Base-by-base conservation (phyloP, 2,797 vertebrate species). In the Phrynocephalus vlangalii region DNA sequence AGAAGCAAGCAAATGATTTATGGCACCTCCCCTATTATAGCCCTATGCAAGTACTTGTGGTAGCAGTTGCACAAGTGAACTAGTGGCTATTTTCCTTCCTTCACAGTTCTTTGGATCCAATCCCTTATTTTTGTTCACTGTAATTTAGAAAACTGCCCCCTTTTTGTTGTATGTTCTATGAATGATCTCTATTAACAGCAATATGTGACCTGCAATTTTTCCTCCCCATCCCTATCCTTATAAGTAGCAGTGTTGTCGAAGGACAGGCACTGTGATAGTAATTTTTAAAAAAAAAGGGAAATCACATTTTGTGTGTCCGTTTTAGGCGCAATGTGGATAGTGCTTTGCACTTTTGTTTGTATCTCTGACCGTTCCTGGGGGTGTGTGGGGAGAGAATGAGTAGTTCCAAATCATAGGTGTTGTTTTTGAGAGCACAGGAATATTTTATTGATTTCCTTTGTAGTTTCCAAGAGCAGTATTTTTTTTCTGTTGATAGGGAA, bases 401-500 rank as follows among this genome's bases (percentile, higher is more conserved):
- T 91, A 92, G 90, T 88, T 81, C 94, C 91, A 95, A 92, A 96
- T 83, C 91, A 85, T 87, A 89, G 94, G n/a, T 91, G 92, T 0
- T 26, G 8, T 90, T 90, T 93, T 92, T 92, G 79, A 93, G 63
- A 70, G 80, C 94, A 88, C 94, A 95, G 90, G 90, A 92, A 85
- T 94, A 79, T 89, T 84, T 68, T 81, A 92, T 95, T 92, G 93
- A 93, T 96, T 95, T 93, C 94, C 92, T 94, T 93, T 94, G 93
- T 94, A 76, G 71, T 88, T 92, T 94, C 90, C 91, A 91, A 48
- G 92, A 95, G 93, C 95, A 95, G 95, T 88, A 89, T 95, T 93
- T 93, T 93, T 93, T 95, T 95, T 91, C 94, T 96, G 93, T 96
- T 93, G 11, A 71, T 90, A 94, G 94, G 96, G 95, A 95, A 96